Evolutionary conservation across 2,113 vertebrate species (phyloP), one percentile per base, ranked within the genome.

Genomic region (Odontesthes bonariensis): DNA sequence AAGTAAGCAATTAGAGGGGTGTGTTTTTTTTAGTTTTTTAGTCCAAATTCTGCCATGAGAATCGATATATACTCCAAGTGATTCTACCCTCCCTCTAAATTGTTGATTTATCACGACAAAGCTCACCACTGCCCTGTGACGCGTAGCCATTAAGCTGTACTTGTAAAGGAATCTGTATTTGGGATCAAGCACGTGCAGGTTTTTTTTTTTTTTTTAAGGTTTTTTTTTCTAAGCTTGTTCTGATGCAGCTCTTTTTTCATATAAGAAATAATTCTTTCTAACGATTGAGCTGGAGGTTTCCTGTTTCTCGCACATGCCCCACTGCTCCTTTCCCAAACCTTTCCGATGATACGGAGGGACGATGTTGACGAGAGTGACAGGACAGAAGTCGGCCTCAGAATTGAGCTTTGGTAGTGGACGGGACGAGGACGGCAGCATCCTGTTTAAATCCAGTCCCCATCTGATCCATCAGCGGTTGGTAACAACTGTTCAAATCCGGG

Each of bases 51-150:
- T 22, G 32, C 20, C 52, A 13, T 62, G 10, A 65, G 27, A 62
- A 54, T 31, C 20, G 40, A 60, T 77, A 66, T 13, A 14, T 7
- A n/a, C 19, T 60, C 58, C 54, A 22, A 69, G 19, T 70, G 11
- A 51, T 69, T 44, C n/a, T 1, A 31, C 23, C 33, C 3, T 44
- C 20, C 27, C 32, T 32, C 59, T n/a, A 9, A 44, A 57, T 56
- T n/a, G 4, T 33, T 14, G 2, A n/a, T 27, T 47, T 47, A 44
- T 42, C 12, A 32, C 12, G 6, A 64, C 17, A 54, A 84, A 88
- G 89, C 85, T 75, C 47, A 72, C 68, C 91, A 94, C 93, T 94
- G 93, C 93, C 93, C 79, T 71, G 54, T 40, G 27, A 88, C 54
- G 8, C 52, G 59, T 20, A 67, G 42, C 62, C 68, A 65, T 64